Base-by-base conservation (phyloP, 1,140 invertebrate genomes). In the Macrocentrus cingulum region DNA sequence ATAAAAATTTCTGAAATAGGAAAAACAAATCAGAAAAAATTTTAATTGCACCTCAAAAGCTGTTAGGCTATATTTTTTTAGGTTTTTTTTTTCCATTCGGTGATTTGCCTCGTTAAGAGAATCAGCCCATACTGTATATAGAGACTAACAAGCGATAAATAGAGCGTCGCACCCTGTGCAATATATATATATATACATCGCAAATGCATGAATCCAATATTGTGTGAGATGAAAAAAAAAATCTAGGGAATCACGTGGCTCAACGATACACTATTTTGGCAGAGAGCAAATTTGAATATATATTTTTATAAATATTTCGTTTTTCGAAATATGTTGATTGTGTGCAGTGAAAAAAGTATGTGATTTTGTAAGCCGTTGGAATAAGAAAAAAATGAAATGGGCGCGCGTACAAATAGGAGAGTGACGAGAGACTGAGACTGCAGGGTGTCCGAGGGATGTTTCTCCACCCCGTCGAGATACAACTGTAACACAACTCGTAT, bases 101-200 rank as follows among this genome's bases (percentile, higher is more conserved):
- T 2, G n/a, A 42, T 7, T 56, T 67, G 64, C 66, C 75, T 77
- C 75, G 72, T 79, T 78, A 78, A 64, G 70, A 69, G 73, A 68
- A 77, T 77, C 75, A 75, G 71, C 69, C 68, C 63, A 65, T 60
- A 71, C 71, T 76, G 74, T 71, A n/a, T n/a, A n/a, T n/a, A 66
- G 63, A 45, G 64, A 63, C 69, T 79, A 79, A 79, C 77, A 73
- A 77, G 75, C 72, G 68, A 69, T 77, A 77, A 77, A 77, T 75
- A 69, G 72, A 75, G 69, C 65, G 55, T 65, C 61, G 60, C 61
- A 45, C 46, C 64, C 65, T 18, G 42, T n/a, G 1, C n/a, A n/a
- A 41, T 49, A 32, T 18, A 49, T 41, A 49, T 16, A 20, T 49
- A 25, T 56, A 23, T 18, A 37, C 13, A 36, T 49, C 49, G 37